Evolutionary conservation across 2,113 vertebrate genomes (phyloP).

Genomic region (Gallinago jamesoni): DNA sequence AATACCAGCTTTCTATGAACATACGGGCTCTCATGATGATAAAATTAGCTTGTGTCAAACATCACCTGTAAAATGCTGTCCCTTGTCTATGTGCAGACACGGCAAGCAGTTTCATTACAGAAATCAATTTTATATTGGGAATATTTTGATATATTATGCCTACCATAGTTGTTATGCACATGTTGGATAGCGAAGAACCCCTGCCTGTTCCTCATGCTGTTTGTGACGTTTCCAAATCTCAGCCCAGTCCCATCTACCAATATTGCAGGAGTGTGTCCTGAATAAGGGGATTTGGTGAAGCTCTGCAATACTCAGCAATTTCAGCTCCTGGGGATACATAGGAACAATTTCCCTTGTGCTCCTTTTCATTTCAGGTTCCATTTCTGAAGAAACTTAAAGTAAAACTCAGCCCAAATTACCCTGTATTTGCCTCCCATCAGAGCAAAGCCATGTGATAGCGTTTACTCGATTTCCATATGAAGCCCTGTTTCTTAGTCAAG

Average conservation of each 20-base stretch:
- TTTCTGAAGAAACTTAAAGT: background rate
- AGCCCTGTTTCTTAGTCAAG: background rate
- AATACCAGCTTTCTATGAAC: background rate
- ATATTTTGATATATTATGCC: background rate
- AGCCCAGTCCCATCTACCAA: accelerated
- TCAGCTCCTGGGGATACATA: background rate
- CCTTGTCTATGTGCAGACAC: background rate
- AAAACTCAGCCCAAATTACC: conserved; percentile 7
- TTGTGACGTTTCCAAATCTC: background rate
- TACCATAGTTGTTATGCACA: accelerated
- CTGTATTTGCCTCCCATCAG: conserved; percentile 3
- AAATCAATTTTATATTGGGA: background rate
- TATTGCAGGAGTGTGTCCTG: background rate
- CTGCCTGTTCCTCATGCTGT: background rate
- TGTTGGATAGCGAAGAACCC: background rate
- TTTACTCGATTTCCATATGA: background rate
- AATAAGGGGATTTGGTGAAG: conserved; percentile 21
- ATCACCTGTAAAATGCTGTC: background rate
- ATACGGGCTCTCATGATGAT: accelerated
- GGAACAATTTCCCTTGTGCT: background rate
- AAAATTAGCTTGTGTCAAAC: background rate
- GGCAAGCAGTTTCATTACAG: background rate
- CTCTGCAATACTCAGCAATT: conserved; percentile 29
- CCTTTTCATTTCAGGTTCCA: background rate
- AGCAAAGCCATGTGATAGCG: background rate